Evolutionary conservation across 2,888 invertebrate genomes (phyloP), one percentile per base, ranked within the genome.

Genomic region (Drosophila kuntzei): DNA sequence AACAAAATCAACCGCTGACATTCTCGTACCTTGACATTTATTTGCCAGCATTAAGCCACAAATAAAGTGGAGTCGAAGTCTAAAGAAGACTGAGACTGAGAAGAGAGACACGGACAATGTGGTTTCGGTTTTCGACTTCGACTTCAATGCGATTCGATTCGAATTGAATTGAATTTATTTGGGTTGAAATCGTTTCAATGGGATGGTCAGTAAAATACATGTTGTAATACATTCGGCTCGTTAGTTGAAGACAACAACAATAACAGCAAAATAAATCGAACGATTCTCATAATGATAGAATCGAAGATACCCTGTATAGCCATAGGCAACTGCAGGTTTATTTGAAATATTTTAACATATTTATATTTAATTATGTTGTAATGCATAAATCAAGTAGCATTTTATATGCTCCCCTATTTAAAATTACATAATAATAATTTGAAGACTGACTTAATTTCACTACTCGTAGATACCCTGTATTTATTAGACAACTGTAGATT

Each of bases 21-120:
- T 64, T 54, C 66, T 50, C 43, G 41, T 55, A 34, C 60, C 75
- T 66, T 79, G 83, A 84, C 87, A 76, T 79, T 87, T 79, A 84
- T 84, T 84, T 76, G 60, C 68, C 59, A 62, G 69, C 59, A 44
- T 54, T 64, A 64, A 46, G 53, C 46, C 27, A 46, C 3, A 22
- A 22, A 32, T 73, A 43, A 59, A 58, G 44, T 51, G 27, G 11
- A 25, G n/a, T 8, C 41, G n/a, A 8, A 11, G 39, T 18, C 9
- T 11, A 2, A 2, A 27, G 11, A 46, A 11, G 36, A 50, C 20
- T 6, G 25, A 44, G 49, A 46, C 27, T 27, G 27, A 9, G 27
- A 27, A 27, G 14, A 12, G 36, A 50, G 49, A 46, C 34, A n/a
- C 47, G 29, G 53, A 54, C 59, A 29, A 61, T 64, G 64, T 47